phyloP scores from a whole-genome alignment of 2,113 vertebrate genomes.

The Lontra canadensis region DNA sequence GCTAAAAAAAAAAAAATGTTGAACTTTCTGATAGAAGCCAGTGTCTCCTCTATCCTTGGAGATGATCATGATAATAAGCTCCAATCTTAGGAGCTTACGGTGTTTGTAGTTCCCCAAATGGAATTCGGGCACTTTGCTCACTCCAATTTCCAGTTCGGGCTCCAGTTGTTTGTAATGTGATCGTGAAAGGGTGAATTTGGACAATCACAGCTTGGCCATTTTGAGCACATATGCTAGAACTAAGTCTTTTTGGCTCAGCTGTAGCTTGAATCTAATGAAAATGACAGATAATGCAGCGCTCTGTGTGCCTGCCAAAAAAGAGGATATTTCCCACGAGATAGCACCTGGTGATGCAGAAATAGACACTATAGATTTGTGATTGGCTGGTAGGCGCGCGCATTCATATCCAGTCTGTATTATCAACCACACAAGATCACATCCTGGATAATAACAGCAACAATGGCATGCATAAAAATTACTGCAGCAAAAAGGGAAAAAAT shows the following conservation, averaged over 20 bases:
- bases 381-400: conserved; percentile 88
- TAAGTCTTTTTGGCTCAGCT: conserved; percentile 88
- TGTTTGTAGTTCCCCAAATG: conserved; percentile 76
- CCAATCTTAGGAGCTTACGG: conserved; percentile 70
- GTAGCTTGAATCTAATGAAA: conserved; percentile 88
- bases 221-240: conserved; percentile 87
- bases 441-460: conserved; percentile 90
- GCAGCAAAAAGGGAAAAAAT: conserved; percentile 90
- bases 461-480: conserved; percentile 90
- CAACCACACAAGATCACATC: conserved; percentile 90
- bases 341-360: conserved; percentile 89
- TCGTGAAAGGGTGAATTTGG: conserved; percentile 85
- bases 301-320: conserved; percentile 88
- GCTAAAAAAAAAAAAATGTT: conserved; percentile 14
- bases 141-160: conserved; percentile 77
- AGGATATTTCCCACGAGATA: conserved; percentile 89
- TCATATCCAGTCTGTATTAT: conserved; percentile 89
- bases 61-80: conserved; percentile 75
- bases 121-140: conserved; percentile 75
- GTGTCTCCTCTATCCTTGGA: conserved; percentile 72
- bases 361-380: conserved; percentile 87
- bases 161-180: conserved; percentile 77
- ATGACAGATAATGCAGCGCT: conserved; percentile 88
- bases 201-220: conserved; percentile 85
- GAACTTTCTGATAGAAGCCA: conserved; percentile 72